Conservation (phyloP, 2,888 invertebrate species). For the Cantharis nigra region DNA sequence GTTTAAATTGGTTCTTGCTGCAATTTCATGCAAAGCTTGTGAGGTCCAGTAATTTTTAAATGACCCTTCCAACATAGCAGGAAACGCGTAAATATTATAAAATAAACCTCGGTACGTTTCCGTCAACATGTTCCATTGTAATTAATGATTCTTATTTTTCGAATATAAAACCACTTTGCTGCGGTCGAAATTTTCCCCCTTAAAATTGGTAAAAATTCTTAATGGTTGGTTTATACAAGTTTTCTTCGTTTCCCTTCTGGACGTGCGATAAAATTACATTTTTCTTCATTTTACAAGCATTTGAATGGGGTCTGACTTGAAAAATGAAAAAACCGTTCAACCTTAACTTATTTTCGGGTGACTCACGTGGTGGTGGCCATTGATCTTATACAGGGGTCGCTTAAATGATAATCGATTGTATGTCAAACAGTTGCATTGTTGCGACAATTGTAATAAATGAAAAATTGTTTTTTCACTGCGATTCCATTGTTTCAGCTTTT, state of each 20-base stretch:
- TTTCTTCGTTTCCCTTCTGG: neutral
- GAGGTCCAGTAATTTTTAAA: neutral
- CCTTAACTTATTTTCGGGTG: neutral
- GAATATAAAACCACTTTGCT: neutral
- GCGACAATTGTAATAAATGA: neutral
- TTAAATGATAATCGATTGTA: neutral
- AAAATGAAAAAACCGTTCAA: neutral
- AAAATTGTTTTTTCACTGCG: neutral
- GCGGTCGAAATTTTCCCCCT: neutral
- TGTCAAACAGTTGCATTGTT: neutral
- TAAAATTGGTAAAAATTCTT: neutral
- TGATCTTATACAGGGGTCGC: neutral
- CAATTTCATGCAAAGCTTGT: too few relatives aligned
- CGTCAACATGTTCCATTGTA: neutral
- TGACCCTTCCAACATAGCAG: neutral
- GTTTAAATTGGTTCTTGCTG: too few relatives aligned
- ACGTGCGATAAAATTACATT: neutral
- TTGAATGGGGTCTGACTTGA: neutral
- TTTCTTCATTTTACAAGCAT: neutral
- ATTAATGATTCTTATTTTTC: neutral
- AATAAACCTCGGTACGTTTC: neutral
- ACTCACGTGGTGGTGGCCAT: neutral
- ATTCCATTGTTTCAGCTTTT: neutral
- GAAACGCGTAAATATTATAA: neutral
- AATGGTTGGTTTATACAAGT: neutral